These are phyloP conservation scores for Dasyurus viverrinus DNA, from an alignment of 2,113 vertebrate species.

Conservation along the genomic window DNA sequence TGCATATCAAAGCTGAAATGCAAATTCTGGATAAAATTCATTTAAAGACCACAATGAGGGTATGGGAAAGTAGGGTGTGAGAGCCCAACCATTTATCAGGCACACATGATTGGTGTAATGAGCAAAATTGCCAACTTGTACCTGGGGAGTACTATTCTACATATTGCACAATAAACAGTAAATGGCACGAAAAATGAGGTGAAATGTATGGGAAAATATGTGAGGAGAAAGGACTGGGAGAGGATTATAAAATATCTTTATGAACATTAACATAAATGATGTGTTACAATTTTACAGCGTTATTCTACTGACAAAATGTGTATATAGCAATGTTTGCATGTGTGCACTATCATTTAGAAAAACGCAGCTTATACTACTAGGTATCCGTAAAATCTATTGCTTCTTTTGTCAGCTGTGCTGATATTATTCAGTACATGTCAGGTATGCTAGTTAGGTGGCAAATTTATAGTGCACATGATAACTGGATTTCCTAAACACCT, in stretches of 20 bases:
- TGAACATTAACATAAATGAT: conserved; percentile 57
- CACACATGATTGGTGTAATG: conserved; percentile 36
- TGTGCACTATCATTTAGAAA: conserved; percentile 33
- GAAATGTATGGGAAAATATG: conserved; percentile 32
- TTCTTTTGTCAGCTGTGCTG: conserved; percentile 57
- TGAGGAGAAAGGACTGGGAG: conserved; percentile 2
- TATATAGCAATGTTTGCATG: conserved; percentile 34
- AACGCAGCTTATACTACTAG: neutral
- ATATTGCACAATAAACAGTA: conserved; percentile 38
- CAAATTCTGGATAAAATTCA: neutral
- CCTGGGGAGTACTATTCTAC: neutral
- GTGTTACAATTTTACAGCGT: conserved; percentile 38
- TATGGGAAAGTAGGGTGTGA: neutral
- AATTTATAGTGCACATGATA: conserved; percentile 56
- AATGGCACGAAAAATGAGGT: conserved; percentile 39
- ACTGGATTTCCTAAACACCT: conserved; percentile 60
- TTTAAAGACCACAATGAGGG: neutral
- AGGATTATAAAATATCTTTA: conserved; percentile 58
- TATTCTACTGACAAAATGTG: conserved; percentile 55
- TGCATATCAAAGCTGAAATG: conserved; percentile 1
- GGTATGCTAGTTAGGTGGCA: conserved; percentile 59
- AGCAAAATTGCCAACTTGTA: neutral
- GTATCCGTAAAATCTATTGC: conserved; percentile 47
- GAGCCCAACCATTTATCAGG: conserved; percentile 39
- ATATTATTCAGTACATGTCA: conserved; percentile 48